Conservation (phyloP, 2,888 invertebrate genomes). For the Melolontha melolontha region DNA sequence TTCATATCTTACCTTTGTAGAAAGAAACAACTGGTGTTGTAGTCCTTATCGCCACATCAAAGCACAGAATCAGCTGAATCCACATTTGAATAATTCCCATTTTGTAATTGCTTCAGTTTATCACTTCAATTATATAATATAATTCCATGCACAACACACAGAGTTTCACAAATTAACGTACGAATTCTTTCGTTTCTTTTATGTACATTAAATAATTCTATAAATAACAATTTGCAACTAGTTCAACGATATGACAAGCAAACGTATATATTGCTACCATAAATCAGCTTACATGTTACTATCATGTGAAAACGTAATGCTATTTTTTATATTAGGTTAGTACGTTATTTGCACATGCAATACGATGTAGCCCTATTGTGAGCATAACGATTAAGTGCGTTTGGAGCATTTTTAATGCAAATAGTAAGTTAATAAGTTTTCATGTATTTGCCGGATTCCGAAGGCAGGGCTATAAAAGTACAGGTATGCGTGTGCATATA, state of each 20-base stretch:
- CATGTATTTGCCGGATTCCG: constrained; percentile 26
- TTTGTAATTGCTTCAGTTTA: constrained; percentile 9
- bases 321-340: constrained; percentile 19
- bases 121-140: neutral
- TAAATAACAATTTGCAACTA: constrained; percentile 7
- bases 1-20: constrained; percentile 19
- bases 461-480: constrained; percentile 27
- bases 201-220: constrained; percentile 1
- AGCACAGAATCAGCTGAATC: constrained; percentile 9
- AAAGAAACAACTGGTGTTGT: constrained; percentile 9
- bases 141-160: neutral
- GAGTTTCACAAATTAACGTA: constrained; percentile 7
- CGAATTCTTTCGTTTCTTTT: neutral
- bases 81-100: constrained; percentile 9
- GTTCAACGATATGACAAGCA: constrained; percentile 14
- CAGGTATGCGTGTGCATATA: neutral
- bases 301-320: constrained; percentile 18
- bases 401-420: constrained; percentile 21
- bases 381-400: constrained; percentile 26
- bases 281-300: constrained; percentile 24
- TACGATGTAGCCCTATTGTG: constrained; percentile 15
- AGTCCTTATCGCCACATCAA: constrained; percentile 2
- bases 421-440: constrained; percentile 21
- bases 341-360: constrained; percentile 18
- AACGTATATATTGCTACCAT: constrained; percentile 15